Evolutionary conservation across 1,140 invertebrate species (phyloP).

Genomic region (Drosophila grimshawi): DNA sequence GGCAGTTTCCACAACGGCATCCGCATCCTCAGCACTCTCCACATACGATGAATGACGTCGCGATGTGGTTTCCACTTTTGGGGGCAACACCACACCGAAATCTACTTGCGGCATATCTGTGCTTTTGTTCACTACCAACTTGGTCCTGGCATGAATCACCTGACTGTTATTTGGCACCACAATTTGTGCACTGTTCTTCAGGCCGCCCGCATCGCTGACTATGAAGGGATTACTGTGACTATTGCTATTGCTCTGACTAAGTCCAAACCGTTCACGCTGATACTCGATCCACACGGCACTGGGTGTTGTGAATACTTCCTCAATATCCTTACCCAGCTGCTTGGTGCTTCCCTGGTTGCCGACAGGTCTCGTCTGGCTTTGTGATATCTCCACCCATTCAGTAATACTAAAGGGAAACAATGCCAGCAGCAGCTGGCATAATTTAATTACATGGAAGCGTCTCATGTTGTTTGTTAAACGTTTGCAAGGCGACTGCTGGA

Average conservation of each 20-base stretch:
- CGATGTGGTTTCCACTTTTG: slow-evolving; percentile 70
- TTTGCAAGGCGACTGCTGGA: slow-evolving; percentile 34
- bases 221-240: slow-evolving; percentile 34
- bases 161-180: slow-evolving; percentile 42
- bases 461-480: slow-evolving; percentile 43
- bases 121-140: slow-evolving; percentile 30
- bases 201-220: slow-evolving; percentile 39
- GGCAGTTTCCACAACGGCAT: slow-evolving; percentile 21
- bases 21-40: slow-evolving; percentile 28
- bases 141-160: slow-evolving; percentile 40
- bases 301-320: slow-evolving; percentile 61
- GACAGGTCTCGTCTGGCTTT: slow-evolving; percentile 18
- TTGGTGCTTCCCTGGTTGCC: not conserved
- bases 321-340: not conserved
- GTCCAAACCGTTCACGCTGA: slow-evolving; percentile 69
- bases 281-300: slow-evolving; percentile 75
- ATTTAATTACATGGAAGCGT: slow-evolving; percentile 17
- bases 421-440: slow-evolving; percentile 36
- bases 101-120: slow-evolving; percentile 21
- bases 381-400: slow-evolving; percentile 48
- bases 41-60: slow-evolving; percentile 46
- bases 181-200: slow-evolving; percentile 50
- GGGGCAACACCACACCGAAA: slow-evolving; percentile 38
- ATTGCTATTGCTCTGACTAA: slow-evolving; percentile 27
- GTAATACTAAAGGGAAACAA: slow-evolving; percentile 28